phyloP scores from a whole-genome alignment of 2,797 vertebrate species.

The Lepus oiostolus region DNA sequence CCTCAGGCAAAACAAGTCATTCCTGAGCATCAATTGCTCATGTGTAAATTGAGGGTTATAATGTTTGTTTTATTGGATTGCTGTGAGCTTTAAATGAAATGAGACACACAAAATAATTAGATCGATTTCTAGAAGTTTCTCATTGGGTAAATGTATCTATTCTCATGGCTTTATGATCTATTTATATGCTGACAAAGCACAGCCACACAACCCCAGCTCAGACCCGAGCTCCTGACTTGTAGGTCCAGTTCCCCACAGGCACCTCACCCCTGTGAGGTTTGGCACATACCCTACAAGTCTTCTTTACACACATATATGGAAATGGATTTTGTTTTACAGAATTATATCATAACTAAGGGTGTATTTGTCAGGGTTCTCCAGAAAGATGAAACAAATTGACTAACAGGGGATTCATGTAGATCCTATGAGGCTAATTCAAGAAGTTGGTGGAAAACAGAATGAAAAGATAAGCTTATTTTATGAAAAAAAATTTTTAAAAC shows the following conservation, averaged over 20 bases:
- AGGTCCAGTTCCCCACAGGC: background rate
- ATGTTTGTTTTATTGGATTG: conserved; percentile 33
- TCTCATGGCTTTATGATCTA: conserved; percentile 31
- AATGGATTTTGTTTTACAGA: conserved; percentile 39
- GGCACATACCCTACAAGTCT: background rate
- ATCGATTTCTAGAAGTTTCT: conserved; percentile 53
- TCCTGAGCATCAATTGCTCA: conserved; percentile 35
- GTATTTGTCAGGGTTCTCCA: background rate
- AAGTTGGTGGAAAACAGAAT: too few species aligned
- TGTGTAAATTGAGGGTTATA: conserved; percentile 46
- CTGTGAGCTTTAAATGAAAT: conserved; percentile 52
- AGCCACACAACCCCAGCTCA: background rate
- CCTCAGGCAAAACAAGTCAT: conserved; percentile 53
- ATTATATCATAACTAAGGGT: background rate
- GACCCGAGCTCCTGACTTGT: background rate
- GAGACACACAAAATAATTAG: background rate
- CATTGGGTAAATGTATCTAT: background rate
- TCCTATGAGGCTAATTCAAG: too few species aligned
- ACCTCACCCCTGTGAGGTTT: background rate
- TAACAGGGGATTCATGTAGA: background rate
- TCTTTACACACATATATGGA: background rate
- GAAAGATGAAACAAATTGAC: background rate
- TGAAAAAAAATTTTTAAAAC: too few species aligned
- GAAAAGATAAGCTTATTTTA: too few species aligned
- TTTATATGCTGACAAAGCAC: conserved; percentile 41